Evolutionary conservation across 2,113 vertebrate species (phyloP).

Genomic region (Ceyx melanurus): DNA sequence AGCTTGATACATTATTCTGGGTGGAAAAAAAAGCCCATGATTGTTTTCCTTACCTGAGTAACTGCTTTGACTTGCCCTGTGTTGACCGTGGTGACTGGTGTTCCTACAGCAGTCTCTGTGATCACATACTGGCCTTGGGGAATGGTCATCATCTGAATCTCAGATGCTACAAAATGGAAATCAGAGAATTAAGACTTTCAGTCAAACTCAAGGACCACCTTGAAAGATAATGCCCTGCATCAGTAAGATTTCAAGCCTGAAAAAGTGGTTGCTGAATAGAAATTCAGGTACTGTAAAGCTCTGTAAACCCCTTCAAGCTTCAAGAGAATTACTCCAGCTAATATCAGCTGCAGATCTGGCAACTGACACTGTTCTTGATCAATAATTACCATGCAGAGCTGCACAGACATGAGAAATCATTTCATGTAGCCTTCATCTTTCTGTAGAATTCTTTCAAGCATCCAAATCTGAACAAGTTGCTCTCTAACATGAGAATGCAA

Average conservation of each 20-base stretch:
- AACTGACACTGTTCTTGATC: neutral
- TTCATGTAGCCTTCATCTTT: neutral
- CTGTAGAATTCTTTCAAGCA: neutral
- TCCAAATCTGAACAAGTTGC: neutral
- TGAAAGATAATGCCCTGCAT: neutral
- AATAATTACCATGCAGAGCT: neutral
- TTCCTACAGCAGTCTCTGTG: conserved; percentile 85
- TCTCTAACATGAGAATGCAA: neutral
- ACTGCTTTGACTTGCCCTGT: conserved; percentile 92
- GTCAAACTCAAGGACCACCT: neutral
- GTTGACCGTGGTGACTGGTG: conserved; percentile 85
- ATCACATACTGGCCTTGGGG: conserved; percentile 96
- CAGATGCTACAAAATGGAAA: conserved; percentile 81
- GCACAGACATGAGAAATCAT: neutral
- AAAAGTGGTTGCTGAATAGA: neutral
- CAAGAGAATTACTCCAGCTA: neutral
- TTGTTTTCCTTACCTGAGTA: conserved; percentile 70
- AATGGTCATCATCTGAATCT: conserved; percentile 98
- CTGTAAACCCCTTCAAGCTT: neutral
- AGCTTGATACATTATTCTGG: neutral
- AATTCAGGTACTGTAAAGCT: neutral
- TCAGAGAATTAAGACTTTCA: neutral
- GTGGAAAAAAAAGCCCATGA: neutral
- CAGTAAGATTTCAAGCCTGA: neutral
- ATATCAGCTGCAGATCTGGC: neutral